phyloP scores from a whole-genome alignment of 2,797 vertebrate species.

The Galago senegalensis region DNA sequence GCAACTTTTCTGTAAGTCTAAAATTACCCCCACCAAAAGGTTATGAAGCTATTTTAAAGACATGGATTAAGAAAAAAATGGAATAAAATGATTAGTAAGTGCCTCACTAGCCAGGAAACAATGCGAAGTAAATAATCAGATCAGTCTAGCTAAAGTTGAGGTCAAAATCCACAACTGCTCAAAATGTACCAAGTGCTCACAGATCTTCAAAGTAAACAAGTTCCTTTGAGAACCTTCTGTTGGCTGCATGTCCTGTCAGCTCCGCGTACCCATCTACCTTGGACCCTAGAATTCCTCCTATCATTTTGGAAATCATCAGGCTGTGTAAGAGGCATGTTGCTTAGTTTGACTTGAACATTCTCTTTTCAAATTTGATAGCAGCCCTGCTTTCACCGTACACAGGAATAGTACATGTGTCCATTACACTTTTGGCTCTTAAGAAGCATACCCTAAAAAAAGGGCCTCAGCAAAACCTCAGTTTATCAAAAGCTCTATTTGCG shows the following conservation, averaged over 20 bases:
- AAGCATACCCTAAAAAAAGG: conserved; percentile 81
- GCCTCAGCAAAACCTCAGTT: conserved; percentile 81
- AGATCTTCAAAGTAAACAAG: conserved; percentile 82
- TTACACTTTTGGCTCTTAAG: conserved; percentile 84
- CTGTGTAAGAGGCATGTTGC: conserved; percentile 64
- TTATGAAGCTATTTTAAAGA: conserved; percentile 67
- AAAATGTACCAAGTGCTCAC: conserved; percentile 17
- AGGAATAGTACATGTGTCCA: conserved; percentile 81
- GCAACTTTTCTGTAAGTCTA: background rate
- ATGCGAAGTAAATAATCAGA: conserved; percentile 77
- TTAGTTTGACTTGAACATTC: conserved; percentile 34
- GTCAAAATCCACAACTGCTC: conserved; percentile 55
- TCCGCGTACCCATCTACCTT: conserved; percentile 51
- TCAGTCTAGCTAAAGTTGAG: conserved; percentile 42
- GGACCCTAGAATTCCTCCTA: conserved; percentile 40
- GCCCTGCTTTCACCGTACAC: conserved; percentile 82
- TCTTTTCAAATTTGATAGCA: conserved; percentile 80
- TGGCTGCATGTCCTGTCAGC: conserved; percentile 33
- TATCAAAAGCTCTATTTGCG: conserved; percentile 77
- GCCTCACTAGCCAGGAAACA: conserved; percentile 65
- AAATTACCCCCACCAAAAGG: conserved; percentile 21
- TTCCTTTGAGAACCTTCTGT: conserved; percentile 52
- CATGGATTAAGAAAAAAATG: background rate
- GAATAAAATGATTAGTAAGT: conserved; percentile 65
- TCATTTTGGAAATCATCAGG: conserved; percentile 82